Conservation (phyloP, 2,797 vertebrate species). For the Sebastes alutus region DNA sequence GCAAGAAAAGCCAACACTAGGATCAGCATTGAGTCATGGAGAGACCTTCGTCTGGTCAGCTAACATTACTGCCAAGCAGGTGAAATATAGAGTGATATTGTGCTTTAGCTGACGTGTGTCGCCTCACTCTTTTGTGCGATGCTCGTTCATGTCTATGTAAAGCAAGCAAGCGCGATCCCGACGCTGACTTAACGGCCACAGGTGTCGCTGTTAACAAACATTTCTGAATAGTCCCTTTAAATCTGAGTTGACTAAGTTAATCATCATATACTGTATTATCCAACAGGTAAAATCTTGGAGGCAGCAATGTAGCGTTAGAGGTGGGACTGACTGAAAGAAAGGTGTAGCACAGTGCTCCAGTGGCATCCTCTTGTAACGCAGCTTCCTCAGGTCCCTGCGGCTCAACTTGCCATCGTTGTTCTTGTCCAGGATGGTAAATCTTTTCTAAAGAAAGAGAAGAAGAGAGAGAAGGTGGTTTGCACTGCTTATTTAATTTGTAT, state of each 20-base stretch:
- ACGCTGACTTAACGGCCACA: no score
- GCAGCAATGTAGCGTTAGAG: neutral
- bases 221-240: neutral
- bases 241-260: neutral
- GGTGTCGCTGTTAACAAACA: no score
- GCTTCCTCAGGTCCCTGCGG: constrained; percentile 75
- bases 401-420: constrained; percentile 75
- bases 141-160: no score
- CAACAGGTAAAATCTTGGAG: neutral
- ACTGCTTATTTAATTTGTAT: neutral
- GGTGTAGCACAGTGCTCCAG: constrained; percentile 65
- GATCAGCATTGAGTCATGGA: no score
- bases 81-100: no score
- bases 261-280: neutral
- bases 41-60: fast-evolving
- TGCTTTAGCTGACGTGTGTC: no score
- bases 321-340: constrained; percentile 70
- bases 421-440: constrained; percentile 64
- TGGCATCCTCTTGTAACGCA: constrained; percentile 75
- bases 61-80: no score
- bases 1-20: no score
- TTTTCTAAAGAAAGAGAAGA: constrained; percentile 46
- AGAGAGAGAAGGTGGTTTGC: no score
- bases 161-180: no score
- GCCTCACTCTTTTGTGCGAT: no score